Conservation (phyloP, 1,140 invertebrate species). For the Drosophila obscura region DNA sequence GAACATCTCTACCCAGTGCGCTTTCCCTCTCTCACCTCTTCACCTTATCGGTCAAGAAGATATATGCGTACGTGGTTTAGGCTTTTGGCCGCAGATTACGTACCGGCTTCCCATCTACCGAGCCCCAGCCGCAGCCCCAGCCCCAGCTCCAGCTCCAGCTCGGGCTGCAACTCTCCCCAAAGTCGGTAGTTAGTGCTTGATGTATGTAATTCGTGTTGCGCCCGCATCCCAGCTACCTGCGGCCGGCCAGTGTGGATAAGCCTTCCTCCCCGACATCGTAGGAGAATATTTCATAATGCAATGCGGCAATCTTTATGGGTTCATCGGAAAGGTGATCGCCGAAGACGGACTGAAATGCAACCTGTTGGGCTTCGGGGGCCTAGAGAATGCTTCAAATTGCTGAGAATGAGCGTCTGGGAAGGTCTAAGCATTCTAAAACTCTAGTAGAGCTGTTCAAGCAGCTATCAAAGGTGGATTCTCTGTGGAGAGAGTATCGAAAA, state of each 20-base stretch:
- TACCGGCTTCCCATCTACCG: constrained; percentile 39
- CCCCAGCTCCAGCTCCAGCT: constrained; percentile 25
- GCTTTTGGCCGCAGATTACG: constrained; percentile 75
- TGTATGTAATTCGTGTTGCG: constrained; percentile 81
- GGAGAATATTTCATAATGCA: constrained; percentile 76
- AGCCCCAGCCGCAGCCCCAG: constrained; percentile 10
- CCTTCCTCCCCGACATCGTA: constrained; percentile 2
- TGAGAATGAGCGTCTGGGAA: constrained; percentile 10
- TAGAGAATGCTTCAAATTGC: constrained; percentile 50
- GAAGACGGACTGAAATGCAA: constrained; percentile 58
- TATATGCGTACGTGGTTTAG: constrained; percentile 70
- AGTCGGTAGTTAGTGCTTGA: constrained; percentile 81
- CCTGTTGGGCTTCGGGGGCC: constrained; percentile 57
- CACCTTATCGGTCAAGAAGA: constrained; percentile 61
- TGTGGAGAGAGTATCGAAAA: no score
- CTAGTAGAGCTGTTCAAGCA: constrained; percentile 12
- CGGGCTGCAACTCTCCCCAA: constrained; percentile 20
- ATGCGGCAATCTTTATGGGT: constrained; percentile 76
- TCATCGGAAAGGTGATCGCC: constrained; percentile 76
- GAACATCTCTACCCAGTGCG: constrained; percentile 46
- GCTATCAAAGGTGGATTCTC: no score
- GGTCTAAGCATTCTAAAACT: constrained; percentile 18
- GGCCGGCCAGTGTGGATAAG: constrained; percentile 47
- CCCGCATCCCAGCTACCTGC: constrained; percentile 74
- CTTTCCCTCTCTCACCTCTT: neutral